phyloP scores from a whole-genome alignment of 1,140 invertebrate species.

The Neotoxoptera formosana region DNA sequence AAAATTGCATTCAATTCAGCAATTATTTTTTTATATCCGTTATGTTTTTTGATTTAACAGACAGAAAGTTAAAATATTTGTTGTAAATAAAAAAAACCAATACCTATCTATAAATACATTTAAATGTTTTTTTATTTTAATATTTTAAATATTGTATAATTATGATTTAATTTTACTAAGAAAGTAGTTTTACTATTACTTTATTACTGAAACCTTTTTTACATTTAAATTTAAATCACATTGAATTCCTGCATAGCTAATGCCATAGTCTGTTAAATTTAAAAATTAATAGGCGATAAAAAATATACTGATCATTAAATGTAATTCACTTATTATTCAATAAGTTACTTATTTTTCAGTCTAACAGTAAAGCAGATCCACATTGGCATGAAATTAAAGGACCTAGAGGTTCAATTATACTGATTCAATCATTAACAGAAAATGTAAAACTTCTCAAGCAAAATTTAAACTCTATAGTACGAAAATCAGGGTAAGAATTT shows the following conservation, averaged over 20 bases:
- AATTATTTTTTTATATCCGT: neutral
- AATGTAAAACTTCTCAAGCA: constrained; percentile 63
- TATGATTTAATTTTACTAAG: neutral
- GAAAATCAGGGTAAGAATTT: constrained; percentile 65
- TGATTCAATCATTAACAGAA: constrained; percentile 64
- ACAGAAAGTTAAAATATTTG: neutral
- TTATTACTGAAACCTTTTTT: neutral
- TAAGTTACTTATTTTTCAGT: constrained; percentile 26
- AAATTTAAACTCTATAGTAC: constrained; percentile 64
- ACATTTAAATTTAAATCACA: neutral
- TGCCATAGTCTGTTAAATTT: neutral
- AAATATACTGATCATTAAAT: neutral
- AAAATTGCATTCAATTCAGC: too few relatives aligned
- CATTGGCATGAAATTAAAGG: constrained; percentile 63
- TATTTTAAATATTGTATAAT: too few relatives aligned
- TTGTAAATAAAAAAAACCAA: neutral
- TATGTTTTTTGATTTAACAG: neutral
- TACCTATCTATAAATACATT: too few relatives aligned
- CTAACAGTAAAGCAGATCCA: constrained; percentile 38
- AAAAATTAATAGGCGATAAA: neutral
- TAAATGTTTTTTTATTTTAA: too few relatives aligned
- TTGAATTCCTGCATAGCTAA: neutral
- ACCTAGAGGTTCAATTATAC: constrained; percentile 64
- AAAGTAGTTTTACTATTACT: neutral
- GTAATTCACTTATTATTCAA: neutral